Percentiles rank a stretch among this genome's conserved stretches.
Conservation (phyloP, 2,888 invertebrate genomes). For the Xestia rhomboidea region DNA sequence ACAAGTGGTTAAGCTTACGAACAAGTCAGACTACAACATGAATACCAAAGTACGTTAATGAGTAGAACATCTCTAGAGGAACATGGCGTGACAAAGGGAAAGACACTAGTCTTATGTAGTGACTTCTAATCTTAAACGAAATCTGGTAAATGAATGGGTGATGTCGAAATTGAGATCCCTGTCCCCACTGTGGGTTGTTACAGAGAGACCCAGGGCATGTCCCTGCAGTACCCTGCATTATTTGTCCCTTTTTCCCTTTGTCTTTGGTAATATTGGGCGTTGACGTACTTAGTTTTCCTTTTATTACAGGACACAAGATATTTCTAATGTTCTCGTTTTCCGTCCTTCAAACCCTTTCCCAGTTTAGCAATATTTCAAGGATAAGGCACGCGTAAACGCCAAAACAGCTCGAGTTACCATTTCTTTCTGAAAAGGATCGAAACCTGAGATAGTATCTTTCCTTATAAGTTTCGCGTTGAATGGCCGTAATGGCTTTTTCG, state of each 20-base stretch:
- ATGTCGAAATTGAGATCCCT: not conserved
- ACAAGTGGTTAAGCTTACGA: not conserved
- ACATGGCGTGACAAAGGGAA: not conserved
- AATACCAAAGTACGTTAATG: not conserved
- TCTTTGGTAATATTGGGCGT: not conserved
- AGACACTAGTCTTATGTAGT: slow-evolving; percentile 12
- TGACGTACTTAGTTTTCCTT: not conserved
- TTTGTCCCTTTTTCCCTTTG: not conserved
- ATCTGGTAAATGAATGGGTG: slow-evolving; percentile 18
- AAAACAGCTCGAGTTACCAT: slow-evolving; percentile 42
- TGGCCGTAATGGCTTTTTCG: slow-evolving; percentile 55
- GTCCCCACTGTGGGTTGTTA: not conserved
- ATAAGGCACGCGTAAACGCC: slow-evolving; percentile 32
- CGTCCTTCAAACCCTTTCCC: slow-evolving; percentile 31
- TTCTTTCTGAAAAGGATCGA: slow-evolving; percentile 57
- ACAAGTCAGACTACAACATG: not conserved
- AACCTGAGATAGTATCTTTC: slow-evolving; percentile 55
- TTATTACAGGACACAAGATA: slow-evolving; percentile 19
- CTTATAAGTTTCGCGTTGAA: slow-evolving; percentile 52
- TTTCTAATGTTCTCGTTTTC: slow-evolving; percentile 6
- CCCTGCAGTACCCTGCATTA: not conserved
- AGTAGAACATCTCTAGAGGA: slow-evolving; percentile 11
- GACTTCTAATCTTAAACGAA: slow-evolving; percentile 35
- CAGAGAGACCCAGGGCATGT: not conserved
- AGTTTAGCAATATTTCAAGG: slow-evolving; percentile 46